phyloP scores from a whole-genome alignment of 1,140 invertebrate genomes.

The Neoseiulus cucumeris region DNA sequence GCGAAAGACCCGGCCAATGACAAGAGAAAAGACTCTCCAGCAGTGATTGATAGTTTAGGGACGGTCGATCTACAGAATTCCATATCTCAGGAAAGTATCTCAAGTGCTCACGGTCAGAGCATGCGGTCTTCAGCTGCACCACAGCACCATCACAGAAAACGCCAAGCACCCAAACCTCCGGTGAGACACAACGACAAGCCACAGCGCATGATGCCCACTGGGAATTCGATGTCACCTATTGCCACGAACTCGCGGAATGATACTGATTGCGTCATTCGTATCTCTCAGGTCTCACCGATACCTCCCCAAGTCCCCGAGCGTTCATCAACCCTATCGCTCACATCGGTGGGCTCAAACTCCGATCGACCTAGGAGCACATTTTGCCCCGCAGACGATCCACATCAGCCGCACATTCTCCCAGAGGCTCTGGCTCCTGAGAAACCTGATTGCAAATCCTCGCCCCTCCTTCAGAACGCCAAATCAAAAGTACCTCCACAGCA shows the following conservation, averaged over 20 bases:
- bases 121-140: background rate
- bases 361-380: background rate
- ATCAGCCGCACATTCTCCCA: background rate
- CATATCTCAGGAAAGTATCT: background rate
- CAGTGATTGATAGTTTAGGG: background rate
- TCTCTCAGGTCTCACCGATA: background rate
- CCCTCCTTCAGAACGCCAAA: background rate
- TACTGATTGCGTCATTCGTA: background rate
- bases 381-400: background rate
- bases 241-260: background rate
- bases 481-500: conserved; percentile 1
- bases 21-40: background rate
- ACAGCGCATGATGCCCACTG: no score
- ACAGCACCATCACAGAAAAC: background rate
- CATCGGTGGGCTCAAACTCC: background rate
- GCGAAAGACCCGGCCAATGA: background rate
- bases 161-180: conserved; percentile 1
- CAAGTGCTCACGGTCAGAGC: background rate
- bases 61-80: background rate
- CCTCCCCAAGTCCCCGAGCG: background rate
- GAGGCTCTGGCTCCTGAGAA: background rate
- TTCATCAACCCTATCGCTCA: conserved; percentile 3
- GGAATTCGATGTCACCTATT: no score
- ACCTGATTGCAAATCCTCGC: background rate
- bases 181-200: background rate